Percentiles rank a stretch among this genome's conserved stretches.
These are phyloP conservation scores for Zophobas atratus DNA, from an alignment of 1,140 invertebrate genomes.

Conservation along the genomic window DNA sequence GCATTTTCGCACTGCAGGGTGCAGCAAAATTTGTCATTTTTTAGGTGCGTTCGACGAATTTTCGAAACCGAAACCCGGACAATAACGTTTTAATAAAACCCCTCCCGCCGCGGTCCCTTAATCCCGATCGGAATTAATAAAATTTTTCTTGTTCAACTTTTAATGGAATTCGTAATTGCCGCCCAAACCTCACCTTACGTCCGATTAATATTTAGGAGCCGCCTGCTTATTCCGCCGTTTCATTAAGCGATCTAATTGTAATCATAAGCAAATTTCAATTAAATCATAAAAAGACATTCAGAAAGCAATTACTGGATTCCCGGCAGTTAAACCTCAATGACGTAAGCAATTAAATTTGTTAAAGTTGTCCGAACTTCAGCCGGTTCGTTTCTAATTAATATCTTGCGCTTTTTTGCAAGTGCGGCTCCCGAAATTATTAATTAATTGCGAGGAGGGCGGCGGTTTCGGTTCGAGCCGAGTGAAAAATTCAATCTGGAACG, in stretches of 20 bases:
- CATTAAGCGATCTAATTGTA: conserved; percentile 35
- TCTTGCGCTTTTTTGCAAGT: conserved; percentile 37
- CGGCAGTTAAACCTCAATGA: conserved; percentile 50
- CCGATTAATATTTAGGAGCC: too few relatives aligned
- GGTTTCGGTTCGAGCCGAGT: background rate
- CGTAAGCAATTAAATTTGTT: conserved; percentile 51
- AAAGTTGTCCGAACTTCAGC: conserved; percentile 38
- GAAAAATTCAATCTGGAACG: background rate
- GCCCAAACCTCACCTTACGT: too few relatives aligned
- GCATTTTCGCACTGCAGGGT: too few relatives aligned
- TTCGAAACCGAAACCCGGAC: too few relatives aligned
- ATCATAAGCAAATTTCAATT: conserved; percentile 48
- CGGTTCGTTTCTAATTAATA: conserved; percentile 35
- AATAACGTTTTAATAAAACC: too few relatives aligned
- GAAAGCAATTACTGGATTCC: conserved; percentile 49
- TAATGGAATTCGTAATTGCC: too few relatives aligned
- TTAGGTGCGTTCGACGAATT: too few relatives aligned
- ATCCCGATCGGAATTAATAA: too few relatives aligned
- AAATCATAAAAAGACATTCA: conserved; percentile 49
- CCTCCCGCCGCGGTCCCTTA: too few relatives aligned
- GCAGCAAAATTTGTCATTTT: too few relatives aligned
- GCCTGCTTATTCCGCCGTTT: background rate
- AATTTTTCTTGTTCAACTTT: too few relatives aligned
- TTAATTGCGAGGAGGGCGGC: conserved; percentile 4
- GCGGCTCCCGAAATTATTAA: conserved; percentile 26